Percentiles rank a stretch among this genome's conserved stretches.
Conservation (phyloP, 2,797 vertebrate species). For the Ispidina lecontei region DNA sequence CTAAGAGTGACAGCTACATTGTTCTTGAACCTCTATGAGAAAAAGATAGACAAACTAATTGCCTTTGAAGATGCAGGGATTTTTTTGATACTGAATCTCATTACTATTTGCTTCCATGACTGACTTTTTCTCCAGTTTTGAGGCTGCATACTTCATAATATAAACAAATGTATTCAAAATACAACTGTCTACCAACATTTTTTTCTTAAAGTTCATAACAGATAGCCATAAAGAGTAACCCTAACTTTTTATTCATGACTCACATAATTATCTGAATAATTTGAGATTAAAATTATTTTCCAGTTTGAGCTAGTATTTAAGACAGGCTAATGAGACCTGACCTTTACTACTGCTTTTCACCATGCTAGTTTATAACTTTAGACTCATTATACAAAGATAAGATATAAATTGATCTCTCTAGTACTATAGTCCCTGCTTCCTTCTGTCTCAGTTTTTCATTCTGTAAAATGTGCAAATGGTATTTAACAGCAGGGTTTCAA, state of each 20-base stretch:
- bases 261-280: neutral
- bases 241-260: constrained; percentile 25
- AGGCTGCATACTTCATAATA: constrained; percentile 8
- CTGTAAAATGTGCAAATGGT: neutral
- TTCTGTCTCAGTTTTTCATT: neutral
- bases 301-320: neutral
- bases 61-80: constrained; percentile 53
- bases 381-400: neutral
- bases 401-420: neutral
- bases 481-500: neutral
- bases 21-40: constrained; percentile 56
- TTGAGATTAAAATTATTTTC: neutral
- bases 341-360: neutral
- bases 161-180: constrained; percentile 39
- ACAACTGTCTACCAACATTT: neutral
- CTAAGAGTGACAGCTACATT: constrained; percentile 44
- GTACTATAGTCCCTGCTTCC: neutral
- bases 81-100: constrained; percentile 49
- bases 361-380: neutral
- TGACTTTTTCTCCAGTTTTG: constrained; percentile 49
- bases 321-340: neutral
- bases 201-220: neutral
- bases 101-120: constrained; percentile 42
- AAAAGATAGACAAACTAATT: constrained; percentile 66
- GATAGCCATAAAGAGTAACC: neutral